Evolutionary conservation across 2,888 invertebrate genomes (phyloP).

Genomic region (Geotrupes spiniger): DNA sequence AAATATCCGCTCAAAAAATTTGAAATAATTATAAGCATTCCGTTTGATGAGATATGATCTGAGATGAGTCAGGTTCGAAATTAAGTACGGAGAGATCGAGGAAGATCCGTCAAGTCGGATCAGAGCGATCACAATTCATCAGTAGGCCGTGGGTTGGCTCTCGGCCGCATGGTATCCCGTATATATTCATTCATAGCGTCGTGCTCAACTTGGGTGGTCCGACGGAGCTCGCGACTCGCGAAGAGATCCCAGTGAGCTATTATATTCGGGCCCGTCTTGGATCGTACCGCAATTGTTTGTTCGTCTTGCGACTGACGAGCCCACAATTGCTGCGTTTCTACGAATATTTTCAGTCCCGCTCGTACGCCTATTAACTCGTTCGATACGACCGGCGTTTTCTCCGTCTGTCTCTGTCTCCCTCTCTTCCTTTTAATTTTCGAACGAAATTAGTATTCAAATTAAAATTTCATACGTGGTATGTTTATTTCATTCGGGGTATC

Average conservation of each 20-base stretch:
- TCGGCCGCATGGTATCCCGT: slow-evolving; percentile 35
- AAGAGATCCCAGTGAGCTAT: slow-evolving; percentile 24
- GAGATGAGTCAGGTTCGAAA: slow-evolving; percentile 28
- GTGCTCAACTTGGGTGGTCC: slow-evolving; percentile 42
- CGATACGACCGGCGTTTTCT: slow-evolving; percentile 14
- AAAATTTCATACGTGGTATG: too few species aligned
- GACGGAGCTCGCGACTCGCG: slow-evolving; percentile 28
- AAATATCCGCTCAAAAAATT: slow-evolving; percentile 12
- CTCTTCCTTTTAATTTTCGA: too few species aligned
- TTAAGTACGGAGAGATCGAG: slow-evolving; percentile 31
- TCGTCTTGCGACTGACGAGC: slow-evolving; percentile 16
- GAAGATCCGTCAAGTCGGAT: slow-evolving; percentile 44
- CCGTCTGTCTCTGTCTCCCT: too few species aligned
- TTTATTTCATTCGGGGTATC: too few species aligned
- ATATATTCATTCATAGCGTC: slow-evolving; percentile 44
- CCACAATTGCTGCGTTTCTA: slow-evolving; percentile 20
- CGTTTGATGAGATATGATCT: slow-evolving; percentile 26
- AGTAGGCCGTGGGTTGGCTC: slow-evolving; percentile 42
- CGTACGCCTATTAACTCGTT: slow-evolving; percentile 20
- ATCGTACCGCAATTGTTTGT: slow-evolving; percentile 23
- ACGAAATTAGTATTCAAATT: too few species aligned
- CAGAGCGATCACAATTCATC: slow-evolving; percentile 46
- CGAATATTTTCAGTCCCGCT: slow-evolving; percentile 22
- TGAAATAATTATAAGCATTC: slow-evolving; percentile 24
- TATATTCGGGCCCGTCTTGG: slow-evolving; percentile 20